A percentile compares a stretch with the other conserved stretches of the same genome.
phyloP scores from a whole-genome alignment of 2,888 invertebrate species.

The Achlya flavicornis region DNA sequence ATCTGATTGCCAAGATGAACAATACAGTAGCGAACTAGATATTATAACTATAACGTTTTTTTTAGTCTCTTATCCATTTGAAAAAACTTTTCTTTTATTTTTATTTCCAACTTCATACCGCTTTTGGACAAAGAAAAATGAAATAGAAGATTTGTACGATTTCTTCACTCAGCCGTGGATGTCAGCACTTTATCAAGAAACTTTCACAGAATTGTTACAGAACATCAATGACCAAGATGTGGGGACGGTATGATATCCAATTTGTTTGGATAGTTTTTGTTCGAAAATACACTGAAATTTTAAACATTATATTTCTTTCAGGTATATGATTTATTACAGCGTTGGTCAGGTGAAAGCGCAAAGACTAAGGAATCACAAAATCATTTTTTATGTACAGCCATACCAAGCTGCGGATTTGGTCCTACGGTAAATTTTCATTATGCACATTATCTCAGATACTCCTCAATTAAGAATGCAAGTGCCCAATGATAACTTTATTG shows the following conservation, averaged over 20 bases:
- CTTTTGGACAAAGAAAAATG: conserved; percentile 61
- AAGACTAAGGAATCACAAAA: neutral
- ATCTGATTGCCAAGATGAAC: no score
- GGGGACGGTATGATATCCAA: conserved; percentile 47
- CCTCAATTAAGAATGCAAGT: neutral
- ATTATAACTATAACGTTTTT: no score
- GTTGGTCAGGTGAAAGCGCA: conserved; percentile 10
- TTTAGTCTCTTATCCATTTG: no score
- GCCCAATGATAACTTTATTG: neutral
- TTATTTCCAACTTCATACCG: neutral
- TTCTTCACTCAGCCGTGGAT: conserved; percentile 88
- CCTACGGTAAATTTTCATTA: conserved; percentile 21
- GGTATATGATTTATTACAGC: conserved; percentile 53
- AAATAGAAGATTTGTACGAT: conserved; percentile 86
- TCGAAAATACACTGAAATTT: neutral
- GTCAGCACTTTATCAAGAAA: conserved; percentile 85
- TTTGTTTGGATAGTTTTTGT: neutral
- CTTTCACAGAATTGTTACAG: conserved; percentile 74
- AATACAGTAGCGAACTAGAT: no score
- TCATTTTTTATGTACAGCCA: conserved; percentile 9
- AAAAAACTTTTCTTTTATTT: neutral
- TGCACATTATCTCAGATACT: neutral
- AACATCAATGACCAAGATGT: conserved; percentile 64
- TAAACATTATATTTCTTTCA: conserved; percentile 23
- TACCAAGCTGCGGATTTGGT: conserved; percentile 23